Evolutionary conservation across 2,888 invertebrate genomes (phyloP), one percentile per base, ranked within the genome.

Genomic region (Laothoe populi): DNA sequence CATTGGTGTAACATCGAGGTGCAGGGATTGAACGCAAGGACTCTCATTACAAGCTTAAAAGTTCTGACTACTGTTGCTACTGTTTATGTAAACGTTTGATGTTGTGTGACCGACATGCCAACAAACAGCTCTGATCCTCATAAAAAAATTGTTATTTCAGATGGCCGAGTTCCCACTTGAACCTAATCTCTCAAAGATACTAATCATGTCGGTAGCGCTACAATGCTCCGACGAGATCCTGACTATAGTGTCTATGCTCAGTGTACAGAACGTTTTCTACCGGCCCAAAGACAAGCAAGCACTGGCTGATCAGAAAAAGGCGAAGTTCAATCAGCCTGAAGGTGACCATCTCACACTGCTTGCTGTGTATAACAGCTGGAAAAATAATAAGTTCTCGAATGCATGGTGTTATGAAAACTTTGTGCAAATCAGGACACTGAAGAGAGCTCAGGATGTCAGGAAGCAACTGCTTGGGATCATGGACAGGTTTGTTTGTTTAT

Each of bases 361-460:
- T n/a, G 98, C 99, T 0, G 99, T 99, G 4, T 99, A 99, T 84
- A 99, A 99, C 84, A 98, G 99, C 59, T 99, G 99, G 99, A 97
- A 98, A 78, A 99, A 99, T 83, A 99, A 99, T 83, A 99, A 99
- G 89, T 99, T 99, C 87, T 98, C 98, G 0, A 98, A 98, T 84
- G 98, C 99, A 0, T 99, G 99, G 99, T 99, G 99, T 86, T 99
- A 99, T 80, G 99, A 99, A 84, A 99, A 99, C 93, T 99, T 99
- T 83, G 98, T 99, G 3, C 99, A 99, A 92, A 98, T 99, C 38
- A 92, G 99, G 23, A 99, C 99, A 0, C 89, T 99, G 64, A 99
- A 99, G 84, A 94, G 99, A 21, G 98, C 99, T 0, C 99, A 99
- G 88, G 99, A 99, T 90, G 99, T 99, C 0, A 94, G 99, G 46